Conservation (phyloP, 1,140 invertebrate genomes). For the Conus ventricosus region DNA sequence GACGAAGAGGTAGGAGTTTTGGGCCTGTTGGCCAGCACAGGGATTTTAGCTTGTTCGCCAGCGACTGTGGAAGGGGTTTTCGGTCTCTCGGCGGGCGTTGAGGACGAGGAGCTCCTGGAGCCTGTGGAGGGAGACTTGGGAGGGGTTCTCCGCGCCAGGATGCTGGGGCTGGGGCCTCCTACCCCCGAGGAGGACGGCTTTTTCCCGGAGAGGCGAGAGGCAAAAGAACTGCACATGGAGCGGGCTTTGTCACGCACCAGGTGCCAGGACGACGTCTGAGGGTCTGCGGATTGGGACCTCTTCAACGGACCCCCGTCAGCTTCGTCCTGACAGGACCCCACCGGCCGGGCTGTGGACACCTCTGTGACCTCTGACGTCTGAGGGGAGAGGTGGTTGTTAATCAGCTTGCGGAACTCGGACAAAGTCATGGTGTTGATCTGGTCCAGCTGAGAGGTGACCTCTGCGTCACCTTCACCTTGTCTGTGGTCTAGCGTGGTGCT, state of each 20-base stretch:
- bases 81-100: neutral
- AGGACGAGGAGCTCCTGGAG: neutral
- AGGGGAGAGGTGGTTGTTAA: slow-evolving; percentile 42
- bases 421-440: slow-evolving; percentile 66
- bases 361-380: neutral
- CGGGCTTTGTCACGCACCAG: slow-evolving; percentile 42
- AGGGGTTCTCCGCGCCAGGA: slow-evolving; percentile 36
- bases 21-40: slow-evolving; percentile 38
- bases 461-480: slow-evolving; percentile 6
- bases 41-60: slow-evolving; percentile 44
- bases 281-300: slow-evolving; percentile 1
- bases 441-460: slow-evolving; percentile 42
- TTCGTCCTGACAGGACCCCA: neutral
- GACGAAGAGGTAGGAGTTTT: slow-evolving; percentile 33
- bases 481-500: neutral
- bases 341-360: too few relatives aligned
- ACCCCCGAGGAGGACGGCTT: neutral
- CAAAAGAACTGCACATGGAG: slow-evolving; percentile 40
- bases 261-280: slow-evolving; percentile 15
- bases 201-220: slow-evolving; percentile 11
- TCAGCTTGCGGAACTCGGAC: slow-evolving; percentile 65
- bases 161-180: neutral
- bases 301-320: slow-evolving; percentile 52
- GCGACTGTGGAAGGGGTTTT: neutral
- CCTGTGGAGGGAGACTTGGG: slow-evolving; percentile 24